Evolutionary conservation across 2,113 vertebrate genomes (phyloP), one percentile per base, ranked within the genome.

Genomic region (Phoenicopterus ruber): DNA sequence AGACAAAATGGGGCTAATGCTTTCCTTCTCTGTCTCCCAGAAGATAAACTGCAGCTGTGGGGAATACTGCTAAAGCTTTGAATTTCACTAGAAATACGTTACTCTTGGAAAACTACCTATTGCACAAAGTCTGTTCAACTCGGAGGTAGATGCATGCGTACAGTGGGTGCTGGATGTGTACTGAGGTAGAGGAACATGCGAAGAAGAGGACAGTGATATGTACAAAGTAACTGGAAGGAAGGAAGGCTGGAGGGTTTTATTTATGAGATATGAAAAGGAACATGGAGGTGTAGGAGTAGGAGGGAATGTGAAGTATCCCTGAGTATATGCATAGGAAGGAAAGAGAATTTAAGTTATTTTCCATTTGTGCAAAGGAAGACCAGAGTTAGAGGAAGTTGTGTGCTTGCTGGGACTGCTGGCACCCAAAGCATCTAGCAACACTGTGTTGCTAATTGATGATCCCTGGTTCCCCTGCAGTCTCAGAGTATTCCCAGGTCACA

Each of bases 241-340:
- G 81, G 46, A 82, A 92, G 93, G 74, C 94, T 90, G 84, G 58
- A 93, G 87, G 91, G 62, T 32, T 96, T 94, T 94, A 94, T 97
- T 94, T 91, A 89, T 89, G 94, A 93, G 74, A 82, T 82, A 89
- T 66, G 91, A 85, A 94, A 97, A 85, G 78, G 91, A 97, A 94
- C 82, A 76, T 22, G 96, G 94, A 94, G 91, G 91, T 95, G 96
- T 74, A 85, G 81, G 84, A 97, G 97, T 96, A 87, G 96, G 95
- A 92, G 89, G 95, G 84, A 90, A 95, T 89, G 78, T 87, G 91
- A 96, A 87, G 91, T 91, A 69, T 96, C 94, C 94, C 66, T 85
- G 91, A 47, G 65, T 88, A 55, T 74, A 46, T 62, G 86, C 82
- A 78, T 46, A 82, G 89, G 94, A 85, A 91, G 73, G 65, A 87